Conservation (phyloP, 2,113 vertebrate species). For the Oxyura jamaicensis region DNA sequence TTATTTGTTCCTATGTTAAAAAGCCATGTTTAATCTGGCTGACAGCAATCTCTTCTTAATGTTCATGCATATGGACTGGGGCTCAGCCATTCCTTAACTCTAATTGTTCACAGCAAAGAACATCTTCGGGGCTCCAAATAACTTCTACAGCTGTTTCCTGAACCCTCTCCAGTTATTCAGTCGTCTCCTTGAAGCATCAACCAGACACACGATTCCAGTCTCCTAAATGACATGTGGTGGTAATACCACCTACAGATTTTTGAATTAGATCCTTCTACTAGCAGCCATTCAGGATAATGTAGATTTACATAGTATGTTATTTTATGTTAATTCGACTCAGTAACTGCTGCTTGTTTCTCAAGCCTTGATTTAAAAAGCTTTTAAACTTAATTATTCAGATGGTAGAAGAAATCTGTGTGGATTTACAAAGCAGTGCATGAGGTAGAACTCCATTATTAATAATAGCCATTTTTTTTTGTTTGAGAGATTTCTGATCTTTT, state of each 20-base stretch:
- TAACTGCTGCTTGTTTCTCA: constrained; percentile 15
- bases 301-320: constrained; percentile 2
- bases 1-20: not conserved
- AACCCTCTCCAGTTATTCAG: not conserved
- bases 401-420: not conserved
- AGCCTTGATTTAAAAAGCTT: constrained; percentile 13
- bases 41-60: not conserved
- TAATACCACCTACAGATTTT: constrained; percentile 12
- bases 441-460: not conserved
- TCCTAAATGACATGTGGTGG: not conserved
- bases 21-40: not conserved
- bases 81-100: not conserved
- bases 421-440: constrained; percentile 4
- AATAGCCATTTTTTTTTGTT: not conserved
- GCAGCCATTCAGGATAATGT: not conserved
- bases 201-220: not conserved
- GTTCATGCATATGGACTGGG: not conserved
- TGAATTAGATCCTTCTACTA: constrained; percentile 15
- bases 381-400: constrained; percentile 19
- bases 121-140: not conserved
- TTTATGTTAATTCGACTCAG: constrained; percentile 28
- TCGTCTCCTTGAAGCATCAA: not conserved
- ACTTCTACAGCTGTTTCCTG: not conserved
- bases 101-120: not conserved
- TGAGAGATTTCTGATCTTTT: not conserved